Evolutionary conservation across 2,888 invertebrate genomes (phyloP), one percentile per base, ranked within the genome.

Genomic region (Ormyrus rosae): DNA sequence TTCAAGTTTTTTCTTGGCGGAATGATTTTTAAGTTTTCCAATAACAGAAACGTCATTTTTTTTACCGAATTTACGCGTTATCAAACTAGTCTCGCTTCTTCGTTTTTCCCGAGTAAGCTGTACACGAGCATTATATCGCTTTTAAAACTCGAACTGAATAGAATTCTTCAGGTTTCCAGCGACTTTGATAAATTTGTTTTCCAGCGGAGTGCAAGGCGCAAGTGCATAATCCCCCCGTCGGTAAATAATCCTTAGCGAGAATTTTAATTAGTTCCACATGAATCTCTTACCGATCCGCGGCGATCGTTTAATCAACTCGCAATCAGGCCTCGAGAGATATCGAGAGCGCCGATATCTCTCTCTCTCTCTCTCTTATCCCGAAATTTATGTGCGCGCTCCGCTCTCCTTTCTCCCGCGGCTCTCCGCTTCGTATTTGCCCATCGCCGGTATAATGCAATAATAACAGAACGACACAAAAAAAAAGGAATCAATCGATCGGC

Each of bases 401-500:
- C 34, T 34, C 34, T 34, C 34, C 34, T 34, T 34, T 34, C 34
- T 34, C 34, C 34, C 34, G 34, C 34, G 34, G 34, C 34, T 34
- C 34, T 34, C 34, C 34, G 34, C 3, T 48, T 0, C 46, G 58
- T 50, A 58, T 50, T 56, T 34, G 8, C 8, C 19, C 34, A 34
- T 34, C 45, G 46, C 58, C 5, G 19, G 8, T 11, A 8, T 63
- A 74, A 71, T 71, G 50, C 71, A 81, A 78, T 75, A 81, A 77
- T 60, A 78, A 81, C 48, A 69, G 51, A 56, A 53, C 6, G 45
- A 51, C 51, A 67, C 51, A 10, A 45, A 67, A 68, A 56, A 65
- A 69, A 50, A 64, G 13, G 61, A 79, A 83, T 83, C 76, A 81
- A 81, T 83, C 81, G 76, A 81, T 81, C 46, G 78, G 67, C 6